Percentiles rank a stretch among this genome's conserved stretches.
phyloP scores from a whole-genome alignment of 35 echinoderm and acorn worm species.

The Apostichopus japonicus region DNA sequence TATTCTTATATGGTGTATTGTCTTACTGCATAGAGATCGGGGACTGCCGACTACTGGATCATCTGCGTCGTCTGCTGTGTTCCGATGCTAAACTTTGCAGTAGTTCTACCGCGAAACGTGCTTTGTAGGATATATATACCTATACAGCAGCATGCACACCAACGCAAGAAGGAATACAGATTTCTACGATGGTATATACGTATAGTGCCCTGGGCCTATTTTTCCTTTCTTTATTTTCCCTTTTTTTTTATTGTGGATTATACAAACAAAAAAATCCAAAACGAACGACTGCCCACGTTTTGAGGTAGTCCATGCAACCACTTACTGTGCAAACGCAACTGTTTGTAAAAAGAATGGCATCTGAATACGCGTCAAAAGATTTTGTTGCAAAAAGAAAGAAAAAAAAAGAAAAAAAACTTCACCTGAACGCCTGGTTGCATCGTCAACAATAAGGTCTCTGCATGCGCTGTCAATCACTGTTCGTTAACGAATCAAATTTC shows the following conservation, averaged over 20 bases:
- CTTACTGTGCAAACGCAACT: slow-evolving; percentile 20
- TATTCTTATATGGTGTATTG: slow-evolving; percentile 1
- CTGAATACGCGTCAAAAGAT: slow-evolving; percentile 11
- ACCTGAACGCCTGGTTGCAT: slow-evolving; percentile 54
- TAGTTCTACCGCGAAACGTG: too few relatives aligned
- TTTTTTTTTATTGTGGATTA: too few relatives aligned
- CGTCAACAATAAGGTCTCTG: slow-evolving; percentile 58
- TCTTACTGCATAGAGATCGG: not conserved
- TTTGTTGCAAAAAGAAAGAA: not conserved
- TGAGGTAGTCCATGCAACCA: slow-evolving; percentile 12
- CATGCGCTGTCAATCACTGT: slow-evolving; percentile 64
- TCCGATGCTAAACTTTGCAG: not conserved
- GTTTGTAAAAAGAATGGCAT: not conserved
- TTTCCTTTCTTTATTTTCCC: too few relatives aligned
- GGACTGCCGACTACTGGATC: too few relatives aligned
- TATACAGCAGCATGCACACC: too few relatives aligned
- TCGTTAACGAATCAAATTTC: slow-evolving; percentile 65
- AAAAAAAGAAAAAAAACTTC: slow-evolving; percentile 50
- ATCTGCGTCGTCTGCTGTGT: slow-evolving; percentile 10
- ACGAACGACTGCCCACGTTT: not conserved
- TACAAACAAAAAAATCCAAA: slow-evolving; percentile 10
- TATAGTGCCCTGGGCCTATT: slow-evolving; percentile 14
- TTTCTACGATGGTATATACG: not conserved
- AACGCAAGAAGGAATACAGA: too few relatives aligned
- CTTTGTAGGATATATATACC: too few relatives aligned